phyloP scores from a whole-genome alignment of 2,888 invertebrate species.

The Monochamus alternatus region DNA sequence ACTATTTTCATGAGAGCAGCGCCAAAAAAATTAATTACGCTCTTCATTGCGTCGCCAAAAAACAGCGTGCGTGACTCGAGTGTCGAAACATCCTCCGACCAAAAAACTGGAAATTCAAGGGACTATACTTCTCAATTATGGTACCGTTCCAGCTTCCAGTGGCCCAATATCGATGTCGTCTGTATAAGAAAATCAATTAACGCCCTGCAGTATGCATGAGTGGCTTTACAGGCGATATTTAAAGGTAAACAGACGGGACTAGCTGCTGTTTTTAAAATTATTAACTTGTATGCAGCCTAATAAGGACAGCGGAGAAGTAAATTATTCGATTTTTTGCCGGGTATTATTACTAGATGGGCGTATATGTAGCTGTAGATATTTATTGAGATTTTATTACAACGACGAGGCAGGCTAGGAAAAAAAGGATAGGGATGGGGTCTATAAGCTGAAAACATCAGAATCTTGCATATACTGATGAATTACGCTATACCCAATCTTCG shows the following conservation, averaged over 20 bases:
- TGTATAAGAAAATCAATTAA: slow-evolving; percentile 14
- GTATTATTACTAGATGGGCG: background rate
- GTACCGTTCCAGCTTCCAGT: background rate
- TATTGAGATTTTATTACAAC: slow-evolving; percentile 7
- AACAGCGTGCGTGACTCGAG: too few relatives aligned
- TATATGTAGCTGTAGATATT: background rate
- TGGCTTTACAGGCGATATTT: slow-evolving; percentile 5
- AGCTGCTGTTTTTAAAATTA: slow-evolving; percentile 6
- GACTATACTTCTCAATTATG: background rate
- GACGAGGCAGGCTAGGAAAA: too few relatives aligned
- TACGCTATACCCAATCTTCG: too few relatives aligned
- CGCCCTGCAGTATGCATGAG: background rate
- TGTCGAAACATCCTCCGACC: too few relatives aligned
- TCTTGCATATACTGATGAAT: too few relatives aligned
- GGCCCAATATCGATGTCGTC: background rate
- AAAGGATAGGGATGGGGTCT: too few relatives aligned
- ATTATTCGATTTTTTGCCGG: background rate
- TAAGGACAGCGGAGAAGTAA: background rate
- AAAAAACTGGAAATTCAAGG: too few relatives aligned
- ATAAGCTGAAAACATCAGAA: too few relatives aligned
- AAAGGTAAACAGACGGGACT: slow-evolving; percentile 9
- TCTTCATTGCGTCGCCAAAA: too few relatives aligned
- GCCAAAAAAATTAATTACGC: too few relatives aligned
- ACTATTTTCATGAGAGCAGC: too few relatives aligned
- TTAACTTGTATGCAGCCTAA: slow-evolving; percentile 11